A percentile compares a stretch with the other conserved stretches of the same genome.
Evolutionary conservation across 2,888 invertebrate genomes (phyloP).

Genomic region (Sarcophaga subvicina): DNA sequence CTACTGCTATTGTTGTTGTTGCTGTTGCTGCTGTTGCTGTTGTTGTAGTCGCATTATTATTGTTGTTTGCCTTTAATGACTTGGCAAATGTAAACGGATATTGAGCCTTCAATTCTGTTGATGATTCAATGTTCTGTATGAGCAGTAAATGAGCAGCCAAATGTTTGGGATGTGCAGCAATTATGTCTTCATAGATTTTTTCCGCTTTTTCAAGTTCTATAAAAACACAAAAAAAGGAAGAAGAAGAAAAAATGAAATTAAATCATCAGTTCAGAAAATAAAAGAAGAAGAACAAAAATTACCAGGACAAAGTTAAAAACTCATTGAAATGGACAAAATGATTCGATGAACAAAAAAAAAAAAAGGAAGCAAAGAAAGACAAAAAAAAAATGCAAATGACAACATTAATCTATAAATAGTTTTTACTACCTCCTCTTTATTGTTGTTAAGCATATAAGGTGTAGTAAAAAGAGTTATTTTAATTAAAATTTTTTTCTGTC

Average conservation of each 20-base stretch:
- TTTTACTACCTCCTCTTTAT: too few relatives aligned
- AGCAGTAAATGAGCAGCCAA: conserved; percentile 90
- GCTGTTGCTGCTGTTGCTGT: conserved; percentile 27
- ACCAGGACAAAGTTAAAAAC: neutral
- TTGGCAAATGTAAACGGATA: conserved; percentile 82
- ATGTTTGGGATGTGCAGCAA: conserved; percentile 88
- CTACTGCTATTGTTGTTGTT: conserved; percentile 71
- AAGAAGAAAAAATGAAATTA: conserved; percentile 29
- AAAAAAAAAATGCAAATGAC: neutral
- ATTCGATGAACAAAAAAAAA: conserved; percentile 13
- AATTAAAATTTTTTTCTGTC: too few relatives aligned
- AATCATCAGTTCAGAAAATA: conserved; percentile 31
- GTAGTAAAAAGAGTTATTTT: too few relatives aligned
- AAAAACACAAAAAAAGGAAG: conserved; percentile 27
- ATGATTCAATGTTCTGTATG: conserved; percentile 88
- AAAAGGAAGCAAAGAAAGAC: neutral
- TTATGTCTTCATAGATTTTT: conserved; percentile 89
- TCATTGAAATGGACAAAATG: conserved; percentile 19
- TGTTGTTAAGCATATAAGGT: too few relatives aligned
- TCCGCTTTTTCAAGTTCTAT: conserved; percentile 86
- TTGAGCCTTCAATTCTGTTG: conserved; percentile 79
- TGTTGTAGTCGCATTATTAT: conserved; percentile 69
- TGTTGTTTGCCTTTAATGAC: conserved; percentile 79
- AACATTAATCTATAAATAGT: neutral
- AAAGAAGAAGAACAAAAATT: conserved; percentile 5